phyloP scores from a whole-genome alignment of 2,888 invertebrate genomes.

The Drosophila acutilabella region DNA sequence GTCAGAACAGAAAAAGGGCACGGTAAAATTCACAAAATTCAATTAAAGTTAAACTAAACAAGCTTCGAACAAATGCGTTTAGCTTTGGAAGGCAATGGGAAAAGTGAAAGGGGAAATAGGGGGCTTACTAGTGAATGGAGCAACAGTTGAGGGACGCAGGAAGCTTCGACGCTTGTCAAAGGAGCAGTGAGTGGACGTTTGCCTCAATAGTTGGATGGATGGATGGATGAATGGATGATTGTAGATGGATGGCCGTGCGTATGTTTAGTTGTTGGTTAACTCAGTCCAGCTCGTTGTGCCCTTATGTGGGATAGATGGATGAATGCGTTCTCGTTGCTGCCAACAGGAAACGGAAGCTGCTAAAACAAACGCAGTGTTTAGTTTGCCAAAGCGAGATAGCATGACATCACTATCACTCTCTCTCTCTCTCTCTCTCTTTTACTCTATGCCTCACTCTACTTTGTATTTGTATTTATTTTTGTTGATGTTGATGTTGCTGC shows the following conservation, averaged over 20 bases:
- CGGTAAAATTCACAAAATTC: constrained; percentile 78
- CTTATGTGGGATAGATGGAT: constrained; percentile 66
- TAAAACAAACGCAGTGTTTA: constrained; percentile 79
- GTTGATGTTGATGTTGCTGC: constrained; percentile 57
- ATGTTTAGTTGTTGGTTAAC: constrained; percentile 66
- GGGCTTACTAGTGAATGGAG: constrained; percentile 3
- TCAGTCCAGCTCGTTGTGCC: constrained; percentile 31
- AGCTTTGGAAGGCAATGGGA: constrained; percentile 45
- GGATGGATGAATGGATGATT: constrained; percentile 58
- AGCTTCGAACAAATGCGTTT: constrained; percentile 81
- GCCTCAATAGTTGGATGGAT: constrained; percentile 61
- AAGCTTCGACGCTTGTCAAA: constrained; percentile 72
- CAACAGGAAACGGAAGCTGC: constrained; percentile 77
- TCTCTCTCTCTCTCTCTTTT: not conserved
- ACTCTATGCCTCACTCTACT: not conserved
- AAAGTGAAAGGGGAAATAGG: no score
- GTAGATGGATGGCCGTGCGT: constrained; percentile 68
- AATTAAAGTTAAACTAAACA: constrained; percentile 82
- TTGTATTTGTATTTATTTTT: constrained; percentile 71
- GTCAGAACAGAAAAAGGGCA: constrained; percentile 37
- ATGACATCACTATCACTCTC: not conserved
- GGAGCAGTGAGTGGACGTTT: constrained; percentile 62
- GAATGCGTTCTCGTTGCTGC: constrained; percentile 45
- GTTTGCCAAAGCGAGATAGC: constrained; percentile 51
- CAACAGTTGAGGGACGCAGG: constrained; percentile 45